Base-by-base conservation (phyloP, 2,113 vertebrate genomes). In the Potamarius usumacintae region DNA sequence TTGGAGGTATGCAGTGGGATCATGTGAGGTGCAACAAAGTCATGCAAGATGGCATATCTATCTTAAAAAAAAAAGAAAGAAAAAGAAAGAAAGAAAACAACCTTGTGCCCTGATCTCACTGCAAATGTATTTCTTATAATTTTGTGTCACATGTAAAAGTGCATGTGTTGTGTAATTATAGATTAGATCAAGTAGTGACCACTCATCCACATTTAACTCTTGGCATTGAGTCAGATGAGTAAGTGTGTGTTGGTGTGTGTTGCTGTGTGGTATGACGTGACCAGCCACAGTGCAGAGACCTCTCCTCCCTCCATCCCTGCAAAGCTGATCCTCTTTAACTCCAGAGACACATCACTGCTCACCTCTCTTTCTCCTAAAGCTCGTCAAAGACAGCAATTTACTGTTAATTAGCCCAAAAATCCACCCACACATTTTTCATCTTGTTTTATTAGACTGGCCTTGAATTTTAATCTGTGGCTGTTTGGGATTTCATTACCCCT, bases 401-500 rank as follows among this genome's bases (percentile, higher is more conserved):
- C 55, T 11, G 2, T 72, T 62, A 87, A 82, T 82, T 82, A 82
- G 55, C 14, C 22, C 2, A 42, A 60, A 86, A 58, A 34, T 58
- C 30, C 22, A 48, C 52, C 53, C 86, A 69, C 78, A 48, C 65
- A 74, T 87, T n/a, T 82, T 82, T 60, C 53, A 57, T 50, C 25
- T 53, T 30, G 67, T 78, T 72, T 74, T 74, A 82, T 50, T 50
- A 82, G 65, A 80, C 67, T 82, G 86, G 52, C 63, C 65, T 82
- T 30, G 62, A 62, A 82, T 87, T 87, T 67, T 6, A 42, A 79
- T 72, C 25, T 72, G 79, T 48, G 55, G 74, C 77, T 58, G 14
- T 57, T 65, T 86, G 83, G 48, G 48, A 55, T 72, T 77, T 53
- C 65, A 62, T 48, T 34, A 48, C 34, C 67, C 11, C 53, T 50